phyloP scores from a whole-genome alignment of 1,140 invertebrate species.

The Amyelois transitella region DNA sequence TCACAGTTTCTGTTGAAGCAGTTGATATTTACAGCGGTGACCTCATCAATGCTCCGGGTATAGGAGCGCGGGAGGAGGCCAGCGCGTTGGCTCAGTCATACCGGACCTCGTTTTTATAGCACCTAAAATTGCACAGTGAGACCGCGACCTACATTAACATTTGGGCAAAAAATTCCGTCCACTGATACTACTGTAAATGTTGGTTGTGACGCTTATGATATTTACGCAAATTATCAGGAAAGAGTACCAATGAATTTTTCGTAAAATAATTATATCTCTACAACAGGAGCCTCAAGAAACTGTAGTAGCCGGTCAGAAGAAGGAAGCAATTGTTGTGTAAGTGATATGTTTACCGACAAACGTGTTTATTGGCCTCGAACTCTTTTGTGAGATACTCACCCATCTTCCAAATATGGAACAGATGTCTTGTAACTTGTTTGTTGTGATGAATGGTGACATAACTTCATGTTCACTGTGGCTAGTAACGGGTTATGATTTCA shows the following conservation, averaged over 20 bases:
- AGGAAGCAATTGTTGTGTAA: constrained; percentile 3
- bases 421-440: no score
- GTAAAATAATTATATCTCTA: constrained; percentile 15
- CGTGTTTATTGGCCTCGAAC: not conserved
- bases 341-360: not conserved
- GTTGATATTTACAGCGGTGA: constrained; percentile 25
- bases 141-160: constrained; percentile 63
- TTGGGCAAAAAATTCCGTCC: constrained; percentile 23
- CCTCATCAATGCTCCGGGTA: constrained; percentile 23
- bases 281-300: constrained; percentile 7
- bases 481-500: constrained; percentile 13
- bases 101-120: constrained; percentile 34
- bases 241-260: not conserved
- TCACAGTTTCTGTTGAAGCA: not conserved
- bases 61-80: constrained; percentile 17
- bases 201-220: constrained; percentile 10
- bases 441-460: no score
- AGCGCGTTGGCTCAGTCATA: constrained; percentile 32
- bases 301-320: not conserved
- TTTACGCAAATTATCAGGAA: constrained; percentile 7
- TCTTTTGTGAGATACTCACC: no score
- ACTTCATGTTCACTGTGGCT: no score
- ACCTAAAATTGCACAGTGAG: constrained; percentile 25
- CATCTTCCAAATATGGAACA: no score
- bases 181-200: not conserved